Percentiles rank a stretch among this genome's conserved stretches.
Evolutionary conservation across 2,113 vertebrate species (phyloP).

Genomic region (Orycteropus afer): DNA sequence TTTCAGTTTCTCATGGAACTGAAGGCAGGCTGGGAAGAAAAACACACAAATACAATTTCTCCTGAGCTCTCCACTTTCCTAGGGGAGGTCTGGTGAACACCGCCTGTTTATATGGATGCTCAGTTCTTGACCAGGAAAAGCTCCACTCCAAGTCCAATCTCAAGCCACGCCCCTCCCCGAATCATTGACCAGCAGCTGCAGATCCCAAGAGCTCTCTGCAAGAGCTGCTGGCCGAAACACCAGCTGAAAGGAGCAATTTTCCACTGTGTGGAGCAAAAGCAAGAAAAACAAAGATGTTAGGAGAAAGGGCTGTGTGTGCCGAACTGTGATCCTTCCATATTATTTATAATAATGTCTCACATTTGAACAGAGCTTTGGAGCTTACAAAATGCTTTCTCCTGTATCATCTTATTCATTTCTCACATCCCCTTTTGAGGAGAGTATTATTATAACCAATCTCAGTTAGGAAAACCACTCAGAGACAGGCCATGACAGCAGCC

Average conservation of each 20-base stretch:
- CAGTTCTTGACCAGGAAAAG: background rate
- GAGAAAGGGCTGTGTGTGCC: background rate
- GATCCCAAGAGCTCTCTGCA: background rate
- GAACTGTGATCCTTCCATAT: background rate
- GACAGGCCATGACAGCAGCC: background rate
- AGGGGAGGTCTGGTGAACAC: background rate
- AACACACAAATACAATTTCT: background rate
- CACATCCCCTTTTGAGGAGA: background rate
- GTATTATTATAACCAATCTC: conserved; percentile 10
- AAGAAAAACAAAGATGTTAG: conserved; percentile 22
- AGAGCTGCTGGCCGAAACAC: background rate
- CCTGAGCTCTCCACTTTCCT: background rate
- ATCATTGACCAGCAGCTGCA: background rate
- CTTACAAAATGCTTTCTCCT: conserved; percentile 12
- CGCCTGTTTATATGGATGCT: background rate
- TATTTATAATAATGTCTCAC: background rate
- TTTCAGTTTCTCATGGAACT: too few species aligned
- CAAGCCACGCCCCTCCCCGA: too few species aligned
- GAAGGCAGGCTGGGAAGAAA: background rate
- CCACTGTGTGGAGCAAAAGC: background rate
- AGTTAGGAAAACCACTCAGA: background rate
- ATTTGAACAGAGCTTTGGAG: background rate
- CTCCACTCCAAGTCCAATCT: background rate
- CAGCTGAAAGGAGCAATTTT: background rate
- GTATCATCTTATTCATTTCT: background rate